phyloP scores from a whole-genome alignment of 2,113 vertebrate species.

The Dromaius novaehollandiae region DNA sequence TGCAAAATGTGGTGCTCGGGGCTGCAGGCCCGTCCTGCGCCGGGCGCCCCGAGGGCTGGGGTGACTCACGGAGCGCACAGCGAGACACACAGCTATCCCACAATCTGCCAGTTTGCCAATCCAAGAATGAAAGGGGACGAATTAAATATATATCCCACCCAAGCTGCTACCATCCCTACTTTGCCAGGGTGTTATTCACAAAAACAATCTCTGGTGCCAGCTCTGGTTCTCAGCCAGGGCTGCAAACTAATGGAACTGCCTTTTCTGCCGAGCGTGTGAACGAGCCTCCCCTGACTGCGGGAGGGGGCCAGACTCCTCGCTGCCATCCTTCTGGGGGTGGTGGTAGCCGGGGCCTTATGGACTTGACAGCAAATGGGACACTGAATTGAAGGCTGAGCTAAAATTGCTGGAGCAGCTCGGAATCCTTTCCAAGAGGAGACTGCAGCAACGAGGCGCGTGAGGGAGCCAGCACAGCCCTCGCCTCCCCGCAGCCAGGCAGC shows the following conservation, averaged over 20 bases:
- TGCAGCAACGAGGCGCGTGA: background rate
- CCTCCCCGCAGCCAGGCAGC: background rate
- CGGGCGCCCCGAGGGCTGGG: background rate
- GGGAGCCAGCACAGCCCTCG: background rate
- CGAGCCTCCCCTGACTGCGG: background rate
- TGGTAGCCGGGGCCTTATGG: background rate
- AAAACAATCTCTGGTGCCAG: slow-evolving; percentile 44
- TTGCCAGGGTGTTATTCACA: slow-evolving; percentile 6
- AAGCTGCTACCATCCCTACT: background rate
- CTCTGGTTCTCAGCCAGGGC: slow-evolving; percentile 33
- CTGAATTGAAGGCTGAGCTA: background rate
- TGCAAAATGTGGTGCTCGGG: background rate
- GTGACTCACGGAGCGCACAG: background rate
- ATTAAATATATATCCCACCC: slow-evolving; percentile 20
- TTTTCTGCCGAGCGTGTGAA: background rate
- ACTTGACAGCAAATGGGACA: background rate
- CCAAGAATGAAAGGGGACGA: background rate
- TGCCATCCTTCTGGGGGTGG: background rate
- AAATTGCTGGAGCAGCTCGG: background rate
- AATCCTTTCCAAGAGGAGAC: background rate
- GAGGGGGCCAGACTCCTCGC: background rate
- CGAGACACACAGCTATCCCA: background rate
- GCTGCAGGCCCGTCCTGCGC: rapidly evolving
- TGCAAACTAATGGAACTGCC: slow-evolving; percentile 14
- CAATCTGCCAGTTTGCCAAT: background rate